Evolutionary conservation across 2,113 vertebrate species (phyloP).

Genomic region (Platanista minor): DNA sequence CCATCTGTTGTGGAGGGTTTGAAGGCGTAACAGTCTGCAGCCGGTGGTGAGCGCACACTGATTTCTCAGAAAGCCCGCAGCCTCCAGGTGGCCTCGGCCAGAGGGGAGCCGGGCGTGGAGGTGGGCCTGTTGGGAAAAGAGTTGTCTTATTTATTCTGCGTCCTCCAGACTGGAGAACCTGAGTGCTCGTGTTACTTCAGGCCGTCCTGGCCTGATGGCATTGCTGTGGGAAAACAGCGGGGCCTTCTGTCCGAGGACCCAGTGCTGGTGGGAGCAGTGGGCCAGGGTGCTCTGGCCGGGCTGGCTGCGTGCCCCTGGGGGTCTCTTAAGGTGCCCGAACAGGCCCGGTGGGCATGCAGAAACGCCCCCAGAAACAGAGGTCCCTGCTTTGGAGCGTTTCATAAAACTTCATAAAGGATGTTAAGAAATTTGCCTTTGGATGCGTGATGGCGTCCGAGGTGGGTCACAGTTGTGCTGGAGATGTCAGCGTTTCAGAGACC

Average conservation of each 20-base stretch:
- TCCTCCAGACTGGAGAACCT: background rate
- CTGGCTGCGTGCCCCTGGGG: accelerated
- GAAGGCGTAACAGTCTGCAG: background rate
- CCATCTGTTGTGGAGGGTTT: background rate
- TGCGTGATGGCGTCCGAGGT: accelerated
- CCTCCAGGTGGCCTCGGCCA: background rate
- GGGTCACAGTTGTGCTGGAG: accelerated
- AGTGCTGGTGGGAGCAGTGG: too few relatives aligned
- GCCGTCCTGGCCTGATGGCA: accelerated
- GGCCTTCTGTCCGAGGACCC: accelerated
- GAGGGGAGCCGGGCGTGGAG: accelerated
- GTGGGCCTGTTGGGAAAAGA: background rate
- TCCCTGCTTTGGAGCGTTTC: background rate
- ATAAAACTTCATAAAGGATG: background rate
- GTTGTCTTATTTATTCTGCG: background rate
- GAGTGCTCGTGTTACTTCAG: background rate
- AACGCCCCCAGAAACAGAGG: background rate
- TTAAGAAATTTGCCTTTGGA: background rate
- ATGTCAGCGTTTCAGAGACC: accelerated
- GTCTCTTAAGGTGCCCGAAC: accelerated
- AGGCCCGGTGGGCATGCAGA: accelerated
- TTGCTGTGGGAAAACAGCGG: background rate
- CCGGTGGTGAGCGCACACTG: accelerated
- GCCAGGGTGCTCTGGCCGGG: background rate
- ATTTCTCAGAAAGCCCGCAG: background rate